Percentiles rank a stretch among this genome's conserved stretches.
Evolutionary conservation across 2,113 vertebrate genomes (phyloP).

Genomic region (Odocoileus hemionus): DNA sequence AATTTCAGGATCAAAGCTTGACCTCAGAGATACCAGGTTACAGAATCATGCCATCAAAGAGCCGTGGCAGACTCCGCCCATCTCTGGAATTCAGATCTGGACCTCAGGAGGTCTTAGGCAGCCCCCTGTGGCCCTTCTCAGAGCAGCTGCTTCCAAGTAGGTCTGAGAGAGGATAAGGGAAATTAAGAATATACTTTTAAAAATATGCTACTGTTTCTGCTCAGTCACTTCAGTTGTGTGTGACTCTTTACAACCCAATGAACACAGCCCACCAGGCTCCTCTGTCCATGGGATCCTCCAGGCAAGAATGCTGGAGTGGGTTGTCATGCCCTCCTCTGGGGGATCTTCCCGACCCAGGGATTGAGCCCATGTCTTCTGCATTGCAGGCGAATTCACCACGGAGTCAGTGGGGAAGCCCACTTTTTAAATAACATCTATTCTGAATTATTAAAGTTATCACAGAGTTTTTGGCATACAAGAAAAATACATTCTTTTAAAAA

Average conservation of each 20-base stretch:
- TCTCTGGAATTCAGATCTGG: not conserved
- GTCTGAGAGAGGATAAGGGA: not conserved
- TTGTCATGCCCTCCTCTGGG: not conserved
- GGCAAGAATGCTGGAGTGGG: not conserved
- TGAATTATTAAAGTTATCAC: not conserved
- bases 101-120: not conserved
- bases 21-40: not conserved
- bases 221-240: not conserved
- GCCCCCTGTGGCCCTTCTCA: not conserved
- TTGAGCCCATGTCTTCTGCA: not conserved
- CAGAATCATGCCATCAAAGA: not conserved
- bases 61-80: not conserved
- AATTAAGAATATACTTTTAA: not conserved
- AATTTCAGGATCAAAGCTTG: constrained; percentile 45
- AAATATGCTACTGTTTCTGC: not conserved
- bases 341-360: not conserved
- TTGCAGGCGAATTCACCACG: not conserved
- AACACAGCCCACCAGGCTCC: not conserved
- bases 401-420: not conserved
- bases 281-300: not conserved
- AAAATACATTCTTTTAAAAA: not conserved
- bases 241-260: not conserved
- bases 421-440: not conserved
- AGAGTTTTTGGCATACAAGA: not conserved
- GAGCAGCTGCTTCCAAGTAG: not conserved